A percentile compares a stretch with the other conserved stretches of the same genome.
These are phyloP conservation scores for Grammomys dolichurus DNA, from an alignment of 2,113 vertebrate genomes.

Conservation along the genomic window DNA sequence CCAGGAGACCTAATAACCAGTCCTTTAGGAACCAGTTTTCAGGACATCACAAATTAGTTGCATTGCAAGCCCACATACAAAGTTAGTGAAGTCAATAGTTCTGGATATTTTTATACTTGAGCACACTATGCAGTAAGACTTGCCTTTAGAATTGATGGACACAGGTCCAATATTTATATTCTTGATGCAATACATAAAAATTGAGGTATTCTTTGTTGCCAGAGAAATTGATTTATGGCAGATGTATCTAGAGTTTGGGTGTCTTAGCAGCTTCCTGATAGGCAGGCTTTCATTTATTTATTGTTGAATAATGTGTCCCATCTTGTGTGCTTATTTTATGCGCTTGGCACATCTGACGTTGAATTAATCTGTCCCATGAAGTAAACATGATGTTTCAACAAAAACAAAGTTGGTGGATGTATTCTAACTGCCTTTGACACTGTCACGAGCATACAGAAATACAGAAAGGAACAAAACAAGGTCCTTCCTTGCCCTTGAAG, in stretches of 20 bases:
- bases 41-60: constrained; percentile 56
- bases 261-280: constrained; percentile 16
- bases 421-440: neutral
- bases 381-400: constrained; percentile 39
- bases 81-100: constrained; percentile 60
- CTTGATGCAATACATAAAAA: constrained; percentile 19
- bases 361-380: constrained; percentile 46
- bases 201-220: neutral
- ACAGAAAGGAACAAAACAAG: constrained; percentile 16
- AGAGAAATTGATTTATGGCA: neutral
- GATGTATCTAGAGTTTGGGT: neutral
- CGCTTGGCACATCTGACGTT: neutral
- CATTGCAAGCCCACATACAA: constrained; percentile 53
- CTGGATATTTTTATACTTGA: constrained; percentile 65
- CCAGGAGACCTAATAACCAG: constrained; percentile 23
- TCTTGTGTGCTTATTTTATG: constrained; percentile 38
- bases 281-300: neutral
- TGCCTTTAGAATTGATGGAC: constrained; percentile 33
- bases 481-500: constrained; percentile 34
- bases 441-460: neutral
- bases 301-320: neutral
- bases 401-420: constrained; percentile 27
- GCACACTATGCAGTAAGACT: neutral
- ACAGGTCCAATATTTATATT: neutral
- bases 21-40: constrained; percentile 68